Evolutionary conservation across 2,113 vertebrate species (phyloP), one percentile per base, ranked within the genome.

Genomic region (Cochlearius cochlearius): DNA sequence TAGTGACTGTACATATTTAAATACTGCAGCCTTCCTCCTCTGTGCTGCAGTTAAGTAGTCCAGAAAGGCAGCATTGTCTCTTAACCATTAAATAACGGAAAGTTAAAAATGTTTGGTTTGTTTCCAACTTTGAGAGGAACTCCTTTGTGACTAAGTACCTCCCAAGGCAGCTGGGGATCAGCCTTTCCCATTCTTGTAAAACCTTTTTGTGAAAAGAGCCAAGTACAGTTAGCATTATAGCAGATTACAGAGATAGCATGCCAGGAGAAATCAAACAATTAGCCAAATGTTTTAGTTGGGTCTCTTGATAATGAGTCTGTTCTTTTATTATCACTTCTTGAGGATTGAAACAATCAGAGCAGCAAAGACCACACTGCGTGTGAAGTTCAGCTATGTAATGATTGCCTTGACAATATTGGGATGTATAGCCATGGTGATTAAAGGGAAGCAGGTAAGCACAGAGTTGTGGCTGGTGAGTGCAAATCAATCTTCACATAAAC

Each of bases 381-480:
- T 99, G 89, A 99, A 98, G 97, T 74, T 94, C 72, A 98, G 99
- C 97, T 99, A 99, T 5, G 0, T 97, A 9, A 99, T 99, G 99
- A 99, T 99, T 5, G 98, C 43, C 9, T 9, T 98, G 88, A 99
- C 99, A 7, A 52, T 99, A n/a, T 2, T 56, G 5, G 98, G 98
- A 52, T 99, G 99, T 81, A 1, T 99, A 15, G 0, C 17, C 3
- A 99, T 98, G 98, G 83, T 99, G 39, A 18, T 98, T 30, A 20
- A 94, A 81, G 99, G 99, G 47, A 99, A 99, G 97, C 80, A 95
- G 98, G 99, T 99, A 90, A 98, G 98, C 92, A 50, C 19, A 32
- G 45, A 53, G 59, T 69, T 58, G 49, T 77, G 52, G 27, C 47
- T 79, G 38, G 47, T 63, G 21, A 69, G 22, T 32, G 16, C 52